Base-by-base conservation (phyloP, 2,113 vertebrate species). In the Microtus oregoni region DNA sequence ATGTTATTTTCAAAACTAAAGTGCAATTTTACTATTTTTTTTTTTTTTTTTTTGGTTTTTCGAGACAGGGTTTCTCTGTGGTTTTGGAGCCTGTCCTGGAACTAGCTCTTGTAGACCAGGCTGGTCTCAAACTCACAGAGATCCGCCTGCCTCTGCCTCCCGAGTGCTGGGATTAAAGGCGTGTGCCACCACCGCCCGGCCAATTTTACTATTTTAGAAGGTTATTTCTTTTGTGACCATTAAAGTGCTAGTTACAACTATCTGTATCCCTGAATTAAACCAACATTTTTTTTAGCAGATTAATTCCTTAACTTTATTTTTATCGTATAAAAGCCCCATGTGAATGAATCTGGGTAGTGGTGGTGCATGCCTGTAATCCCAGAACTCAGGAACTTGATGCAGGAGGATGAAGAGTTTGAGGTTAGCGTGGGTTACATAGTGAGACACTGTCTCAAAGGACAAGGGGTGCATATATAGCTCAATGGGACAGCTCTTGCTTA, bases 1-100 rank as follows among this genome's bases (percentile, higher is more conserved):
- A 0, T 77, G 32, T 92, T 92, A 52, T 61, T 91, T 89, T 97
- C 63, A 61, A 95, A 94, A 91, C 44, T 70, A 96, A 93, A 83
- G 72, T 89, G 67, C 5, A 6, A 44, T 85, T 83, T 65, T 65
- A 17, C 14, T 85, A 44, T 65, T 35, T 85, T 70, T n/a, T n/a
- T n/a, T n/a, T n/a, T n/a, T n/a, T n/a, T n/a, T n/a, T n/a, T n/a
- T n/a, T n/a, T n/a, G n/a, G n/a, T n/a, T n/a, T n/a, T n/a, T n/a
- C n/a, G n/a, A n/a, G n/a, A n/a, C n/a, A n/a, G n/a, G n/a, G n/a
- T n/a, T n/a, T n/a, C n/a, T n/a, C n/a, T n/a, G n/a, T n/a, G n/a
- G n/a, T n/a, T n/a, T n/a, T n/a, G n/a, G n/a, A n/a, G n/a, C n/a
- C n/a, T n/a, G n/a, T n/a, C n/a, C n/a, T n/a, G n/a, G n/a, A n/a